Base-by-base conservation (phyloP, 1,140 invertebrate species). In the Ostrea edulis region DNA sequence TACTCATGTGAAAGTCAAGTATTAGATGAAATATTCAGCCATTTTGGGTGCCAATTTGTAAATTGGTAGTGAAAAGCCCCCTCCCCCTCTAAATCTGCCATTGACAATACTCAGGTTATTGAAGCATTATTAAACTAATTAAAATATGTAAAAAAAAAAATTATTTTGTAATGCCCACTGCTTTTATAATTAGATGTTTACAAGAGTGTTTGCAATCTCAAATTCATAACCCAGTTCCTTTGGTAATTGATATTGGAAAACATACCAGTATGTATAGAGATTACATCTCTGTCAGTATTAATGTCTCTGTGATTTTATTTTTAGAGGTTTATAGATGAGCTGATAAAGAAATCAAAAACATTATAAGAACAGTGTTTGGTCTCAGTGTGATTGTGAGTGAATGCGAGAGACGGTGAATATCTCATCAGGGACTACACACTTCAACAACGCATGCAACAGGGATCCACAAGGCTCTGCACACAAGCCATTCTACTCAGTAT, bases 251-350 rank as follows among this genome's bases (percentile, higher is more conserved):
- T 77, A 29, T 77, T 25, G 12, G 22, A 25, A 29, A 35, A 29
- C 68, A 77, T 77, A 44, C 35, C 35, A 44, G 35, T 44, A 35
- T 77, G 68, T 11, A 29, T 22, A 77, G 68, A 77, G 68, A 77
- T 77, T 29, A 29, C 11, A 77, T 77, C 68, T 77, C 25, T 77
- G 8, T 14, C 29, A 35, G 68, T 29, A 53, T 83, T 77, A 54
- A 52, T 54, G 82, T 83, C 82, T 54, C 22, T 52, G 17, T 51
- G 52, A 29, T 54, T 83, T 83, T 83, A 22, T 83, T 54, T 83
- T 83, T 52, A 83, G 82, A 83, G 44, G 22, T 83, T 83, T 52
- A 83, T 83, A 83, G 82, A 83, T 83, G 82, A 83, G 29, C 82
- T 83, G 44, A 52, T 83, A 83, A 52, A 54, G 44, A 83, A 54